These are phyloP conservation scores for Lydus trimaculatus DNA, from an alignment of 2,888 invertebrate species.

Conservation along the genomic window DNA sequence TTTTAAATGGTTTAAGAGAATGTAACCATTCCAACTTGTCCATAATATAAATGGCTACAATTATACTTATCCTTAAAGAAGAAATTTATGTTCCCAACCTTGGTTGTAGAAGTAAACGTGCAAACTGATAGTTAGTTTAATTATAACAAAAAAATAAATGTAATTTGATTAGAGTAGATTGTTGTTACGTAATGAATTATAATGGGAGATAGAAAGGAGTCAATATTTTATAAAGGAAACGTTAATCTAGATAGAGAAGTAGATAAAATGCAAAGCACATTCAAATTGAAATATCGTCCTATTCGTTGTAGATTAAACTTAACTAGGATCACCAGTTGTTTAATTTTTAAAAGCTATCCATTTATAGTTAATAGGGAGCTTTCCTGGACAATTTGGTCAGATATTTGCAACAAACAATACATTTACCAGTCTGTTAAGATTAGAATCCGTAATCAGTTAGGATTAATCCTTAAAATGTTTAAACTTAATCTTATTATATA, in stretches of 20 bases:
- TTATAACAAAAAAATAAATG: background rate
- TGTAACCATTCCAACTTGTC: background rate
- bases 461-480: background rate
- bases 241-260: background rate
- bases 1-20: background rate
- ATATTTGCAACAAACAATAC: background rate
- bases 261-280: background rate
- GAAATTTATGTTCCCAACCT: background rate
- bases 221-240: background rate
- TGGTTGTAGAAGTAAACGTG: background rate
- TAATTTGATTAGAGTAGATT: background rate
- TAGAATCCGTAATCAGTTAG: background rate
- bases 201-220: background rate
- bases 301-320: background rate
- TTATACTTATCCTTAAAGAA: background rate
- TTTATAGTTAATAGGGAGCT: background rate
- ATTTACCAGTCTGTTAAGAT: background rate
- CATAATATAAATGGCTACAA: background rate
- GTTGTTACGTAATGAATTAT: slow-evolving; percentile 1
- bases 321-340: background rate
- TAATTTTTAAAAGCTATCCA: background rate
- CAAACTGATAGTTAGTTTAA: background rate
- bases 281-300: background rate
- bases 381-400: background rate
- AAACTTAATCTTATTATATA: background rate